A percentile compares a stretch with the other conserved stretches of the same genome.
Evolutionary conservation across 2,888 invertebrate species (phyloP).

Genomic region (Hirtodrosophila duncani): DNA sequence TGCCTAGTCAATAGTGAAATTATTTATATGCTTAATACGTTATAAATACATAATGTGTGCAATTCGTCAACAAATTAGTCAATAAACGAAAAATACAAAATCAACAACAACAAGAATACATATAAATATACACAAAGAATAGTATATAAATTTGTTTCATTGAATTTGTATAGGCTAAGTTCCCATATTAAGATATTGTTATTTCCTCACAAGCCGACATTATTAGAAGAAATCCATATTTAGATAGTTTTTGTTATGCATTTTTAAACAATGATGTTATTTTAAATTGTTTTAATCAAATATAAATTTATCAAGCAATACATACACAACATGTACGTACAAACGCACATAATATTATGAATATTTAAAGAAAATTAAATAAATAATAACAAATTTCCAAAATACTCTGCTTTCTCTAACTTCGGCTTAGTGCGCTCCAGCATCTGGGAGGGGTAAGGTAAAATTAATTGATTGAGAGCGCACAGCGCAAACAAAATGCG

Average conservation of each 20-base stretch:
- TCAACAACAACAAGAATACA: background rate
- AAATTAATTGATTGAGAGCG: too few species aligned
- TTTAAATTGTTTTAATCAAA: slow-evolving; percentile 53
- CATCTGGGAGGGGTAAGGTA: too few species aligned
- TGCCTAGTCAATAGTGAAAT: slow-evolving; percentile 77
- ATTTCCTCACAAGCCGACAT: too few species aligned
- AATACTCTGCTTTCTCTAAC: too few species aligned
- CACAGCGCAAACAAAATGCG: too few species aligned
- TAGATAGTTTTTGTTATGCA: slow-evolving; percentile 55
- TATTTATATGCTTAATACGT: slow-evolving; percentile 71
- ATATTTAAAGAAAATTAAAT: slow-evolving; percentile 3
- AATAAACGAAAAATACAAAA: slow-evolving; percentile 1
- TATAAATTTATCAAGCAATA: slow-evolving; percentile 41
- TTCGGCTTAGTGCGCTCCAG: too few species aligned
- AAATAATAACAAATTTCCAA: too few species aligned
- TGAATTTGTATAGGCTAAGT: slow-evolving; percentile 51
- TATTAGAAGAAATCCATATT: slow-evolving; percentile 52
- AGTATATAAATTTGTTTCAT: background rate
- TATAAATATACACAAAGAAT: background rate
- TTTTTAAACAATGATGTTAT: slow-evolving; percentile 49
- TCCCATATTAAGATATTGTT: slow-evolving; percentile 33
- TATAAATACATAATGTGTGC: slow-evolving; percentile 53
- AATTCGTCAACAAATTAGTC: slow-evolving; percentile 22
- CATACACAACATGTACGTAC: too few species aligned
- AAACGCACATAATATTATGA: too few species aligned